Evolutionary conservation across 1,140 invertebrate genomes (phyloP), one percentile per base, ranked within the genome.

Genomic region (Melitaea cinxia): DNA sequence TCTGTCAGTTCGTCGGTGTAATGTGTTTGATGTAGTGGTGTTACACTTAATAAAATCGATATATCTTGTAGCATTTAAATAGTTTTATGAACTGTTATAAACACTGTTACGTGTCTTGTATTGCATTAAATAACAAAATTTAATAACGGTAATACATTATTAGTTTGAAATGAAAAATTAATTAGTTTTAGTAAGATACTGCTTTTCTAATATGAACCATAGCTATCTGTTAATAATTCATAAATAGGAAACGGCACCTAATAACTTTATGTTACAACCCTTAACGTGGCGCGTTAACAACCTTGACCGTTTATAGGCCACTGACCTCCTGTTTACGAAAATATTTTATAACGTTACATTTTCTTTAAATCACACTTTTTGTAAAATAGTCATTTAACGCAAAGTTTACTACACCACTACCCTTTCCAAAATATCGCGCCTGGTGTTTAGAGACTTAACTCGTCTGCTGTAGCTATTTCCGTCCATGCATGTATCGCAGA

Each of bases 401-500:
- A 62, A 84, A 85, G 73, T 84, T 80, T 75, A 85, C 65, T 74
- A 77, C 80, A 77, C 80, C 82, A 88, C 77, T 86, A 86, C 81
- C 84, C 80, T 83, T 75, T 77, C 75, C 73, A 71, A 85, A 89
- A 89, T 87, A 90, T 78, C 81, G 70, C 79, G 73, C 72, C 75
- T 82, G 73, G 65, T 73, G 70, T 66, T 66, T 54, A 42, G 62
- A 75, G 57, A 65, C 35, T 65, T 73, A 59, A 71, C 62, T 68
- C 70, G 86, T 87, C 80, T 85, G 78, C 80, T 85, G 78, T 69
- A 78, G 80, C 78, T 89, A 89, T 88, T 89, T 80, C 72, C 63
- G 83, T 80, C 77, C 58, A 52, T 65, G 76, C 65, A 73, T 23
- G 42, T 47, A 47, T 73, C 62, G 75, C 80, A 66, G 68, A 80